Percentiles rank a stretch among this genome's conserved stretches.
phyloP scores from a whole-genome alignment of 2,797 vertebrate species.

The Anolis apletophallus region DNA sequence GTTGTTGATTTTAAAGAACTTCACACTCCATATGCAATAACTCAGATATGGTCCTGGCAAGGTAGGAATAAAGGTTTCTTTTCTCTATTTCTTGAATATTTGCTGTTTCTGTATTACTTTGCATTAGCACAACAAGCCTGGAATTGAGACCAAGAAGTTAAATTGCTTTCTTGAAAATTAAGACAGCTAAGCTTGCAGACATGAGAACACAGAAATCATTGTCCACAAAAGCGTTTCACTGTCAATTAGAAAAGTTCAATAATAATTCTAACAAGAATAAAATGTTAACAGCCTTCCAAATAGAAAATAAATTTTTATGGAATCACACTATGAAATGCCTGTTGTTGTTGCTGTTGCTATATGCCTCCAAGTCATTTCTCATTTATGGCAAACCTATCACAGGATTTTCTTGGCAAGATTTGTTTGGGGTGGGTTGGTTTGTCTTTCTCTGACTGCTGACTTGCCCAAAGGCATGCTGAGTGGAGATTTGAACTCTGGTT shows the following conservation, averaged over 20 bases:
- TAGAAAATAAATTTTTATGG: conserved; percentile 18
- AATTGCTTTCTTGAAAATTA: conserved; percentile 71
- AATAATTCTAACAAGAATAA: conserved; percentile 52
- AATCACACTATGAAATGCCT: conserved; percentile 4
- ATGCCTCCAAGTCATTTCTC: too few species aligned
- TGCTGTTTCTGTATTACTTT: conserved; percentile 67
- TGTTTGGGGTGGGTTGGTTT: too few species aligned
- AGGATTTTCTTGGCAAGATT: too few species aligned
- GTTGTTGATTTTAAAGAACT: conserved; percentile 55
- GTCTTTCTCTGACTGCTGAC: too few species aligned
- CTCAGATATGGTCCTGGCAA: conserved; percentile 74
- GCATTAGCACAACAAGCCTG: conserved; percentile 73
- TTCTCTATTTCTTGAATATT: conserved; percentile 70
- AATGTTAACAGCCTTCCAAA: conserved; percentile 19
- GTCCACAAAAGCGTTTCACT: conserved; percentile 65
- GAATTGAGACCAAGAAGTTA: conserved; percentile 62
- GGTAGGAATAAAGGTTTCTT: conserved; percentile 72
- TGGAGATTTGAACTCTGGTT: too few species aligned
- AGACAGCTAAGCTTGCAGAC: conserved; percentile 62
- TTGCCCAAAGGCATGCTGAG: too few species aligned
- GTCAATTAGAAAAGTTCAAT: conserved; percentile 50
- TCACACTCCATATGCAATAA: conserved; percentile 62
- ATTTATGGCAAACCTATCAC: too few species aligned
- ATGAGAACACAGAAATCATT: conserved; percentile 50
- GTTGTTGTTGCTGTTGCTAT: too few species aligned